phyloP scores from a whole-genome alignment of 1,140 invertebrate species.

The Calycopis cecrops region DNA sequence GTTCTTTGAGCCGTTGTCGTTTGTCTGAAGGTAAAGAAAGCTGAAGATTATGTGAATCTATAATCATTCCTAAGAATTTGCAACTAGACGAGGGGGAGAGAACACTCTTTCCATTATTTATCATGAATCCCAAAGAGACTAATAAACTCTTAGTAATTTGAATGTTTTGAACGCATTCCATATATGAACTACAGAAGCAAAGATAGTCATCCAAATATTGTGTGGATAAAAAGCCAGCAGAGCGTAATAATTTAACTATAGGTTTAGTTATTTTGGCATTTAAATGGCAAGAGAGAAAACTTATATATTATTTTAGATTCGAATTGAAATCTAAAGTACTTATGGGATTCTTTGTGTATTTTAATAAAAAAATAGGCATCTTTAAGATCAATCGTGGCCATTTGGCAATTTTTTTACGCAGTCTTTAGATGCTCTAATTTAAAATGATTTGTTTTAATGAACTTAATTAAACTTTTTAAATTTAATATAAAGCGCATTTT shows the following conservation, averaged over 20 bases:
- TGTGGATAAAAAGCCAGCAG: no score
- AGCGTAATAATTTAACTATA: neutral
- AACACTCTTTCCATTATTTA: neutral
- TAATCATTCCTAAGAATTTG: slow-evolving; percentile 6
- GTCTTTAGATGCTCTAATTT: no score
- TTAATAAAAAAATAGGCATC: no score
- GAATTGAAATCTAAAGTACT: no score
- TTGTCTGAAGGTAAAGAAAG: slow-evolving; percentile 2
- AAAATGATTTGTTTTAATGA: slow-evolving; percentile 8
- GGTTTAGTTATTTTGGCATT: slow-evolving; percentile 9
- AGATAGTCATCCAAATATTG: no score
- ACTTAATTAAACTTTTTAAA: slow-evolving; percentile 22
- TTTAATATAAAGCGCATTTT: slow-evolving; percentile 18
- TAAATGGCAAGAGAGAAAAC: neutral
- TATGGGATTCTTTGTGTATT: no score
- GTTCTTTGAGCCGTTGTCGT: neutral
- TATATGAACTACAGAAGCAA: no score
- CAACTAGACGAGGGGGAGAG: neutral
- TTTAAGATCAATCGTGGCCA: no score
- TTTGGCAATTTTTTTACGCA: no score
- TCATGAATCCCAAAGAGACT: slow-evolving; percentile 2
- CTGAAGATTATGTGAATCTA: neutral
- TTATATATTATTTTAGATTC: no score
- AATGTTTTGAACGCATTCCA: neutral
- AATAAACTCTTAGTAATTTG: neutral